Evolutionary conservation across 2,797 vertebrate species (phyloP).

Genomic region (Toxotes lorentzi): DNA sequence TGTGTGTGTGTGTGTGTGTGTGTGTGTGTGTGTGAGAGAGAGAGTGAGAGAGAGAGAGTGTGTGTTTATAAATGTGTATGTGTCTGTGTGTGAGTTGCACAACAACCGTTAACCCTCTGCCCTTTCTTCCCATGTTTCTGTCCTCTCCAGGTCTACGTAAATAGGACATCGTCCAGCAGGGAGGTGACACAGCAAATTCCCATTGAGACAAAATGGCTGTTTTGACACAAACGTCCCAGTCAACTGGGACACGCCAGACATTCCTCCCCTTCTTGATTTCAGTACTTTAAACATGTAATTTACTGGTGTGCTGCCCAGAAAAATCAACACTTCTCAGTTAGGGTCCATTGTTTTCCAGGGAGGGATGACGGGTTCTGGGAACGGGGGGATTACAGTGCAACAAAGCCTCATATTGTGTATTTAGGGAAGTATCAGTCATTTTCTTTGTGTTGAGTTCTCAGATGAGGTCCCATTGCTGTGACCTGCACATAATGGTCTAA

Average conservation of each 20-base stretch:
- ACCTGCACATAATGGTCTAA: slow-evolving; percentile 37
- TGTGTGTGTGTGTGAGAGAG: background rate
- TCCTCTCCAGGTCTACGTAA: slow-evolving; percentile 87
- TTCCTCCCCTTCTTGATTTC: slow-evolving; percentile 64
- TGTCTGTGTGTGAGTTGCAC: background rate
- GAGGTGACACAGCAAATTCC: slow-evolving; percentile 70
- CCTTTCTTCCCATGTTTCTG: slow-evolving; percentile 53
- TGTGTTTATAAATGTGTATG: background rate
- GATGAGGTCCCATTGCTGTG: slow-evolving; percentile 33
- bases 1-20: slow-evolving; percentile 16
- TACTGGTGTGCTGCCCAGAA: slow-evolving; percentile 69
- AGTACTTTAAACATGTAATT: slow-evolving; percentile 72
- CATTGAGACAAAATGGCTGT: slow-evolving; percentile 65
- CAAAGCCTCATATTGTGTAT: slow-evolving; percentile 65
- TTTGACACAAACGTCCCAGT: slow-evolving; percentile 65
- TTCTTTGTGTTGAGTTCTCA: slow-evolving; percentile 53
- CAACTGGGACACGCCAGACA: slow-evolving; percentile 47
- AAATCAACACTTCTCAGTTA: slow-evolving; percentile 59
- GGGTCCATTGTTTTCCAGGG: slow-evolving; percentile 64
- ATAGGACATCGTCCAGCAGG: slow-evolving; percentile 65
- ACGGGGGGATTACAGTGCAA: slow-evolving; percentile 51
- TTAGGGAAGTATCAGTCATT: slow-evolving; percentile 59
- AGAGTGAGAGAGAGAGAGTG: too few relatives aligned
- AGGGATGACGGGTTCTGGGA: slow-evolving; percentile 46
- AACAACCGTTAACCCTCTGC: slow-evolving; percentile 40